A percentile compares a stretch with the other conserved stretches of the same genome.
phyloP scores from a whole-genome alignment of 2,113 vertebrate species.

The Osmerus mordax region DNA sequence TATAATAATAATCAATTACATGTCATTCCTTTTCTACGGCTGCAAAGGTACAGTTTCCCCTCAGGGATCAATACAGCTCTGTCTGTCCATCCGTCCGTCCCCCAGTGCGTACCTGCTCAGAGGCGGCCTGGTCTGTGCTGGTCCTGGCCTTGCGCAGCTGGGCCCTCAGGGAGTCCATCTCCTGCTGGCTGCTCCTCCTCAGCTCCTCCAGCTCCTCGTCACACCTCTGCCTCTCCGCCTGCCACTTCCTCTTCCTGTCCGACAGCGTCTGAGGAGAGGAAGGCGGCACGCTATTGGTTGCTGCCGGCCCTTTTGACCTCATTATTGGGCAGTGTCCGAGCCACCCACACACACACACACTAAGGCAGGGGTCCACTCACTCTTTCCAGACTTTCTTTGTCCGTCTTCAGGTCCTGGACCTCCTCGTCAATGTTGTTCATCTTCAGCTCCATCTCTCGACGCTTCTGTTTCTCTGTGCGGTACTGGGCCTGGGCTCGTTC shows the following conservation, averaged over 20 bases:
- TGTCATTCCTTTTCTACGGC: no score
- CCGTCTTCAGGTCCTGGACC: conserved; percentile 77
- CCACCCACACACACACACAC: conserved; percentile 1
- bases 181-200: conserved; percentile 77
- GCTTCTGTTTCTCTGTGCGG: conserved; percentile 84
- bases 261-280: conserved; percentile 71
- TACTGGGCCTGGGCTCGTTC: conserved; percentile 73
- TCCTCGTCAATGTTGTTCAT: conserved; percentile 82
- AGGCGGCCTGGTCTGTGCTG: conserved; percentile 77
- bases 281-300: background rate
- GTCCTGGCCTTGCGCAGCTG: conserved; percentile 81
- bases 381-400: conserved; percentile 83
- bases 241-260: conserved; percentile 89
- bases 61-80: no score
- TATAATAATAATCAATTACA: no score
- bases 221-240: conserved; percentile 78
- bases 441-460: conserved; percentile 81
- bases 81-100: no score
- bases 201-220: conserved; percentile 89
- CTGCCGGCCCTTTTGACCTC: background rate
- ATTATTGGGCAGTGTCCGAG: background rate
- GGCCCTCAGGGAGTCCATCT: conserved; percentile 79
- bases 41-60: background rate
- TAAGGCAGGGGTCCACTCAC: conserved; percentile 56
- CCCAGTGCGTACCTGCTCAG: conserved; percentile 77